Conservation (phyloP, 35 echinoderm and acorn worm genomes). For the Strongylocentrotus purpuratus region DNA sequence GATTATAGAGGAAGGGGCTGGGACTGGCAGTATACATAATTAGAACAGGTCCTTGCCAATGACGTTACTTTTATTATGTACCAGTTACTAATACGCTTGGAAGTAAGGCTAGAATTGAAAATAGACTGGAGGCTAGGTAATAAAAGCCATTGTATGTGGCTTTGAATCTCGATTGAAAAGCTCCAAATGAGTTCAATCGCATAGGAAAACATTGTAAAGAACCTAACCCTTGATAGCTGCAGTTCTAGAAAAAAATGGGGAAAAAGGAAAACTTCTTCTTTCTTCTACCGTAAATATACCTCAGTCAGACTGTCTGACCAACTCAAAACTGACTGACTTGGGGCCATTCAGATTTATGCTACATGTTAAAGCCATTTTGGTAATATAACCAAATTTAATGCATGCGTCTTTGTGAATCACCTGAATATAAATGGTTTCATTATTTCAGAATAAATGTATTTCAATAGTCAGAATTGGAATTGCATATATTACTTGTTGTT, state of each 20-base stretch:
- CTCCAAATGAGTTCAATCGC: slow-evolving; percentile 3
- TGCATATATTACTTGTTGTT: too few relatives aligned
- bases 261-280: neutral
- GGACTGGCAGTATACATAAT: neutral
- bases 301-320: too few relatives aligned
- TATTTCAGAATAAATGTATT: too few relatives aligned
- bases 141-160: neutral
- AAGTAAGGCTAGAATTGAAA: neutral
- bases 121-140: neutral
- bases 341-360: too few relatives aligned
- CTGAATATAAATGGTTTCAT: too few relatives aligned
- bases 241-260: neutral
- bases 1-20: too few relatives aligned
- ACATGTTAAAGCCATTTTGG: too few relatives aligned
- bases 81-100: neutral
- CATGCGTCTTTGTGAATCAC: too few relatives aligned
- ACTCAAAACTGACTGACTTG: too few relatives aligned
- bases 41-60: neutral
- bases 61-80: neutral
- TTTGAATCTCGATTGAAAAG: neutral
- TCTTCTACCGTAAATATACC: neutral
- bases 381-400: too few relatives aligned
- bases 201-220: neutral
- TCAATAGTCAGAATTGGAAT: too few relatives aligned
- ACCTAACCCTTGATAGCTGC: neutral